Percentiles rank a stretch among this genome's conserved stretches.
Conservation (phyloP, 2,797 vertebrate genomes). For the Coluber constrictor region DNA sequence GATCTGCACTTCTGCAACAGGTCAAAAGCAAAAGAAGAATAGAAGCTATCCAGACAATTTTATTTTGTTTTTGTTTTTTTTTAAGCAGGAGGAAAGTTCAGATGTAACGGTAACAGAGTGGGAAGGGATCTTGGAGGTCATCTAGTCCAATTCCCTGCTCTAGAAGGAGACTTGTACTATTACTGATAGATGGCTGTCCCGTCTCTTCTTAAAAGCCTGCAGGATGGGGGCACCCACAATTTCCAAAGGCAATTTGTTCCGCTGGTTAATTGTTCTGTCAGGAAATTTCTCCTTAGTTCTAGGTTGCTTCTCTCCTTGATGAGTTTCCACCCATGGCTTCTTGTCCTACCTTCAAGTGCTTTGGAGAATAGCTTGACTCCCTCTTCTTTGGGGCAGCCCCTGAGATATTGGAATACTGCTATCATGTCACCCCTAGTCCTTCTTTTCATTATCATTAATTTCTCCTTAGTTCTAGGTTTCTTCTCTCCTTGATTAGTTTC, state of each 20-base stretch:
- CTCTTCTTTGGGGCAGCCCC: background rate
- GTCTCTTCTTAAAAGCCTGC: background rate
- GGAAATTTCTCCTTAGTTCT: background rate
- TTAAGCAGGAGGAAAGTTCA: conserved; percentile 1
- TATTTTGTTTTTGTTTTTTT: background rate
- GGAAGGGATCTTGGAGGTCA: background rate
- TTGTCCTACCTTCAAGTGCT: background rate
- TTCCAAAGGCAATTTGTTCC: background rate
- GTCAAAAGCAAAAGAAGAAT: conserved; percentile 33
- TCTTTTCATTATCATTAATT: too few species aligned
- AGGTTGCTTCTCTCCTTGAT: background rate
- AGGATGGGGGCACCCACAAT: background rate
- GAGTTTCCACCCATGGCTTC: background rate
- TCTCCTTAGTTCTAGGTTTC: too few species aligned
- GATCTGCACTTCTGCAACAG: background rate
- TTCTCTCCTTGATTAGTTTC: too few species aligned
- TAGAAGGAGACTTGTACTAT: background rate
- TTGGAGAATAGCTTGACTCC: background rate
- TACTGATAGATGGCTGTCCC: background rate
- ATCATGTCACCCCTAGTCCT: background rate
- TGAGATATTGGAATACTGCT: background rate
- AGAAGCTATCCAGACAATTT: background rate
- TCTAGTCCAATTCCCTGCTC: background rate
- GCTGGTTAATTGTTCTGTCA: background rate
- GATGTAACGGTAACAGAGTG: background rate